Conservation (phyloP, 2,113 vertebrate species). For the Merops nubicus region DNA sequence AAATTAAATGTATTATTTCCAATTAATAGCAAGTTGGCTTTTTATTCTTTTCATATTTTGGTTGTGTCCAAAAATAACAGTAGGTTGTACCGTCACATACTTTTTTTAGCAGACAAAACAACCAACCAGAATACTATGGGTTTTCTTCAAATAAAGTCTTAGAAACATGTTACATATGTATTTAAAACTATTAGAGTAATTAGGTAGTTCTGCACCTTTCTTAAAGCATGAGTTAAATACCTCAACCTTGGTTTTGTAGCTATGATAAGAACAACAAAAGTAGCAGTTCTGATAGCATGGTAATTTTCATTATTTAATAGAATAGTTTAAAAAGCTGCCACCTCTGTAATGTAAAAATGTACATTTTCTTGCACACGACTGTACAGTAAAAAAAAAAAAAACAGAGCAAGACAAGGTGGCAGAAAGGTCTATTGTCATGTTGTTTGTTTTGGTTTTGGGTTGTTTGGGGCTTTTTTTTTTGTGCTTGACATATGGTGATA, state of each 20-base stretch:
- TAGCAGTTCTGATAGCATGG: not conserved
- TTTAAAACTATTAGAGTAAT: not conserved
- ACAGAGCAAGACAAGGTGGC: not conserved
- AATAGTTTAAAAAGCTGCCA: not conserved
- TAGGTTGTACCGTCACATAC: conserved; percentile 1
- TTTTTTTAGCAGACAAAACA: conserved; percentile 56
- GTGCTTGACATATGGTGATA: not conserved
- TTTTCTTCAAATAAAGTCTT: not conserved
- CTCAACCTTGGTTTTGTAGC: not conserved
- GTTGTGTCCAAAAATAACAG: conserved; percentile 62
- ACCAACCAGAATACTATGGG: not conserved
- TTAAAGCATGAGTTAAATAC: not conserved
- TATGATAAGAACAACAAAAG: not conserved
- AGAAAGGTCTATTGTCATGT: not conserved
- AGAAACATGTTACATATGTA: not conserved
- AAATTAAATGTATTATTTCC: conserved; percentile 66
- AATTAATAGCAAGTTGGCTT: conserved; percentile 68
- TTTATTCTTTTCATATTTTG: conserved; percentile 45
- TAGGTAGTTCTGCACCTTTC: not conserved
- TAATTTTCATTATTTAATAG: not conserved
- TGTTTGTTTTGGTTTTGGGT: no score
- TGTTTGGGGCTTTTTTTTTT: no score
- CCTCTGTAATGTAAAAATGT: not conserved
- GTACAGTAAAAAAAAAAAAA: not conserved
- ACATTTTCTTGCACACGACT: not conserved